A percentile compares a stretch with the other conserved stretches of the same genome.
Conservation (phyloP, 2,113 vertebrate genomes). For the Solea solea region DNA sequence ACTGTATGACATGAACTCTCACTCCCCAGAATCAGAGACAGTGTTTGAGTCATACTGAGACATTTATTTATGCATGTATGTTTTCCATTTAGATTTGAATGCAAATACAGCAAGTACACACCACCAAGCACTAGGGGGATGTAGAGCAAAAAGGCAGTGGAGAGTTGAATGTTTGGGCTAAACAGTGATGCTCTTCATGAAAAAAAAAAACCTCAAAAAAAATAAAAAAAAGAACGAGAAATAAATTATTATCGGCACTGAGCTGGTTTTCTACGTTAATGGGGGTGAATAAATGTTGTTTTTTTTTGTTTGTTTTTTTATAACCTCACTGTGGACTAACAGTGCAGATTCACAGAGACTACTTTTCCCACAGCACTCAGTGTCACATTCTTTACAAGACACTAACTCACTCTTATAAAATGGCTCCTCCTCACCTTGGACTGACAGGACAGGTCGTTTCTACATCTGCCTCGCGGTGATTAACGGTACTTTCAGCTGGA, state of each 20-base stretch:
- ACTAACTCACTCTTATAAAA: conserved; percentile 25
- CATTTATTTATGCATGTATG: conserved; percentile 90
- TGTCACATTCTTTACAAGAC: conserved; percentile 41
- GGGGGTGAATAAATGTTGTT: conserved; percentile 21
- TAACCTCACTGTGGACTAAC: background rate
- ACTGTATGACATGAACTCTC: no score
- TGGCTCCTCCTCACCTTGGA: conserved; percentile 33
- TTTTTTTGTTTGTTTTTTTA: background rate
- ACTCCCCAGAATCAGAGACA: conserved; percentile 45
- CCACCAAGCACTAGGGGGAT: conserved; percentile 89
- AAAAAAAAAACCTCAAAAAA: background rate
- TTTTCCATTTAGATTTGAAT: conserved; percentile 93
- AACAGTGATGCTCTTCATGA: conserved; percentile 74
- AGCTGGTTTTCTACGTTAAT: conserved; percentile 31
- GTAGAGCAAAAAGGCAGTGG: conserved; percentile 76
- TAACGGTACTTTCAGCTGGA: conserved; percentile 39
- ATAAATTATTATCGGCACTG: conserved; percentile 20
- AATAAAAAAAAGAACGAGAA: background rate
- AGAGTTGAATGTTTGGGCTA: conserved; percentile 74
- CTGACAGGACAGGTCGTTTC: conserved; percentile 29
- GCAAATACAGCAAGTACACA: conserved; percentile 96
- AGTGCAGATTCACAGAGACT: conserved; percentile 6
- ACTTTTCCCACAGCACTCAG: background rate
- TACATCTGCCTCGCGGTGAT: conserved; percentile 40
- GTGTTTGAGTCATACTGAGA: conserved; percentile 73